Evolutionary conservation across 1,140 invertebrate species (phyloP).

Genomic region (Eupristina koningsbergeri): DNA sequence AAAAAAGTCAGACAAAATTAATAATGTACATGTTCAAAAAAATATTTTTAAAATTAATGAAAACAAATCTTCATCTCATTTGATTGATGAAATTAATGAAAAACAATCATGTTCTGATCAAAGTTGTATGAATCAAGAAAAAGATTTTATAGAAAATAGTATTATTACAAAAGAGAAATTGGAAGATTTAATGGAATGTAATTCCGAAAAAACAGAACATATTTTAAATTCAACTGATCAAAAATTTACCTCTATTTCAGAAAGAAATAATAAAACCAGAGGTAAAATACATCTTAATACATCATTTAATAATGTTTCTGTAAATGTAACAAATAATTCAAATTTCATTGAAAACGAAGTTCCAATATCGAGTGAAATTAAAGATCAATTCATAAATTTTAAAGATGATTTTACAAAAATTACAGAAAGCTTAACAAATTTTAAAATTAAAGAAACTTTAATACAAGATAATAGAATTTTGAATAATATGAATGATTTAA

Average conservation of each 20-base stretch:
- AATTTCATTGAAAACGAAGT: neutral
- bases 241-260: neutral
- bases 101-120: neutral
- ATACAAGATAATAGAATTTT: neutral
- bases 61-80: neutral
- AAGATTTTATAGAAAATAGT: conserved; percentile 5
- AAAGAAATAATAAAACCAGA: neutral
- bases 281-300: neutral
- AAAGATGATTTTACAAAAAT: neutral
- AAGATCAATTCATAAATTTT: neutral
- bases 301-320: neutral
- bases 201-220: neutral
- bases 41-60: conserved; percentile 11
- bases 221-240: neutral
- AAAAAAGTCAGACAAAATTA: conserved; percentile 25
- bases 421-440: neutral
- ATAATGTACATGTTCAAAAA: conserved; percentile 11
- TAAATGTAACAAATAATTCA: neutral
- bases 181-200: neutral
- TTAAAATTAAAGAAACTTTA: neutral
- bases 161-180: neutral
- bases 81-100: conserved; percentile 25
- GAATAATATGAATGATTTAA: neutral
- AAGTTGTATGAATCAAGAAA: neutral
- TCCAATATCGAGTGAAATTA: neutral